Evolutionary conservation across 2,888 invertebrate species (phyloP).

Genomic region (Drosophila helvetica): DNA sequence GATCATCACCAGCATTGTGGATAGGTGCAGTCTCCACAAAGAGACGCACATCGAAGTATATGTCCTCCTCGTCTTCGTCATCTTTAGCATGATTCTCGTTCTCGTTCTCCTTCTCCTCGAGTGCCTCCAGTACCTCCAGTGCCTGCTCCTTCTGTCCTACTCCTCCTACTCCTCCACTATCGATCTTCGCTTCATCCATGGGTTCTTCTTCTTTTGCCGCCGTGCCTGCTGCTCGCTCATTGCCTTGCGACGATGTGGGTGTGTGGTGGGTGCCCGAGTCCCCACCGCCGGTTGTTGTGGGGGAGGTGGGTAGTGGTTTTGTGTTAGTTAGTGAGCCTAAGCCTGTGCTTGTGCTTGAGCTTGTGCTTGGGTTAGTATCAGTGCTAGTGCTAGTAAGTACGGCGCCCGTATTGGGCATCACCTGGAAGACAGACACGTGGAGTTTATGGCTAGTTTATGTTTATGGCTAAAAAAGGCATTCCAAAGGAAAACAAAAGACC

Average conservation of each 20-base stretch:
- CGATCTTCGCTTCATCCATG: constrained; percentile 1
- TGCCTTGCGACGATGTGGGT: not conserved
- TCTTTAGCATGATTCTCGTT: constrained; percentile 26
- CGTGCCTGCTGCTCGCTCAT: constrained; percentile 6
- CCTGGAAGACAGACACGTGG: constrained; percentile 76
- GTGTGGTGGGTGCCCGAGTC: not conserved
- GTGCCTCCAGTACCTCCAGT: constrained; percentile 4
- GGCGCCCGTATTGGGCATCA: constrained; percentile 84
- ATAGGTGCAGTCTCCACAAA: constrained; percentile 68
- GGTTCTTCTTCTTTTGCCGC: constrained; percentile 16
- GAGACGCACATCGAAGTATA: constrained; percentile 77
- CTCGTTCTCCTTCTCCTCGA: constrained; percentile 32
- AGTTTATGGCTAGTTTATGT: constrained; percentile 19
- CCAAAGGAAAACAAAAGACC: not conserved
- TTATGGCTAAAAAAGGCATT: constrained; percentile 27
- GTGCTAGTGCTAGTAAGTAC: constrained; percentile 82
- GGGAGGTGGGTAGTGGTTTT: constrained; percentile 18
- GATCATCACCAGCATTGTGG: constrained; percentile 44
- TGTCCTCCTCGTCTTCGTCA: constrained; percentile 59
- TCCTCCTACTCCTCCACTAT: not conserved
- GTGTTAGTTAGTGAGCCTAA: constrained; percentile 33
- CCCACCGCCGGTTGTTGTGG: constrained; percentile 1
- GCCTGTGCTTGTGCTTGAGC: constrained; percentile 22
- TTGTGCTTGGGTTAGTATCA: constrained; percentile 60
- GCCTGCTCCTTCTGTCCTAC: not conserved